Percentiles rank a stretch among this genome's conserved stretches.
phyloP scores from a whole-genome alignment of 1,140 invertebrate species.

The Tenebrio molitor region DNA sequence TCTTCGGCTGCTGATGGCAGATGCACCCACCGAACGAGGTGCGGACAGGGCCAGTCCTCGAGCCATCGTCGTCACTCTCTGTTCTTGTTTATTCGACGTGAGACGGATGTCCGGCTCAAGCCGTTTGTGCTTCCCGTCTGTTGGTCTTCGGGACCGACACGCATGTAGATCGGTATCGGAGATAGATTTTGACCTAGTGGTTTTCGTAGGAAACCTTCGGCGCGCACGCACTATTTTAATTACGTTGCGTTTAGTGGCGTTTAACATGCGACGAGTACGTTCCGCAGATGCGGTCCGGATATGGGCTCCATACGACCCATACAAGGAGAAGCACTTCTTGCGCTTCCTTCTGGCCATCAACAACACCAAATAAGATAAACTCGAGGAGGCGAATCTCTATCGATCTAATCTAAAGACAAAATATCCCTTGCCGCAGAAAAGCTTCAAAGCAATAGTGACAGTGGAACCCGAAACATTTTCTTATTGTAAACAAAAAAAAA shows the following conservation, averaged over 20 bases:
- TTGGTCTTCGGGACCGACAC: conserved; percentile 16
- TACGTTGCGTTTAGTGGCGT: conserved; percentile 43
- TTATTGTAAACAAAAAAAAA: no score
- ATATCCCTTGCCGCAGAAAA: no score
- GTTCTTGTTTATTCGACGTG: conserved; percentile 43
- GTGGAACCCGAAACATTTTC: no score
- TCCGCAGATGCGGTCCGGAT: conserved; percentile 18
- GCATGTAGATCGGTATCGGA: conserved; percentile 36
- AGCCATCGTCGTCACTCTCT: conserved; percentile 7
- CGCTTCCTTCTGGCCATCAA: no score
- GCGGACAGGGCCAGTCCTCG: conserved; percentile 14
- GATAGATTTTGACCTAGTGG: conserved; percentile 46
- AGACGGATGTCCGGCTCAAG: conserved; percentile 48
- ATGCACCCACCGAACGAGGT: not conserved
- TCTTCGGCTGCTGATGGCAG: not conserved
- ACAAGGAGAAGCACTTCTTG: not conserved
- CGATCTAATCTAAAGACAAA: no score
- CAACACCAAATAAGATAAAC: no score
- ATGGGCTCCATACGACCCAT: not conserved
- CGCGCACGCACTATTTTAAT: conserved; percentile 47
- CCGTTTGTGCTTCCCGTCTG: conserved; percentile 46
- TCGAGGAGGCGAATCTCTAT: no score
- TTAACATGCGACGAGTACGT: conserved; percentile 44
- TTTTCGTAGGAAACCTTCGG: conserved; percentile 30
- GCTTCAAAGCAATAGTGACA: no score